Evolutionary conservation across 2,113 vertebrate species (phyloP).

Genomic region (Corapipo altera): DNA sequence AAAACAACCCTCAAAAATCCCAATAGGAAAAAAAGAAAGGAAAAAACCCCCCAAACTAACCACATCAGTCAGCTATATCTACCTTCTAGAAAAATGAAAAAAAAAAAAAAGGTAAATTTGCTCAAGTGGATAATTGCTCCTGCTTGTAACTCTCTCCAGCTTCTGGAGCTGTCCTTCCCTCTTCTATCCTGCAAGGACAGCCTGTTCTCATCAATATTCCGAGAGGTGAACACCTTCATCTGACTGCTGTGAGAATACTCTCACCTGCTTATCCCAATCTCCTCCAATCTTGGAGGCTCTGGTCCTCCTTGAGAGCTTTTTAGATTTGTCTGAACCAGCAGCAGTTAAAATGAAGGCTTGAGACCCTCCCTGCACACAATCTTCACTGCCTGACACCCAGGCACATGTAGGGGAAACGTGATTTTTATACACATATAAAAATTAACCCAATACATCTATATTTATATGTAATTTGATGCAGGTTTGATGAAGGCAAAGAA

Average conservation of each 20-base stretch:
- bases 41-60: background rate
- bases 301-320: background rate
- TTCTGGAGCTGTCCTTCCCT: background rate
- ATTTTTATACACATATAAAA: background rate
- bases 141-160: background rate
- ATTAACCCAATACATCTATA: background rate
- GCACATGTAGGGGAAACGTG: fast-evolving
- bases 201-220: background rate
- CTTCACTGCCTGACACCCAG: background rate
- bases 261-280: background rate
- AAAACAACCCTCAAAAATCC: no score
- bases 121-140: background rate
- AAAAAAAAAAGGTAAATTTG: background rate
- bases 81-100: background rate
- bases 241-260: background rate
- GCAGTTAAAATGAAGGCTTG: background rate
- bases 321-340: background rate
- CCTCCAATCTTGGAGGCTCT: background rate
- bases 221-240: background rate
- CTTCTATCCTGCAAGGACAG: background rate
- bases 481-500: no score
- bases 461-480: background rate
- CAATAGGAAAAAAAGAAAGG: background rate
- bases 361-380: background rate
- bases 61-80: background rate